Evolutionary conservation across 2,888 invertebrate species (phyloP), one percentile per base, ranked within the genome.

Genomic region (Lepidochitona cinerea): DNA sequence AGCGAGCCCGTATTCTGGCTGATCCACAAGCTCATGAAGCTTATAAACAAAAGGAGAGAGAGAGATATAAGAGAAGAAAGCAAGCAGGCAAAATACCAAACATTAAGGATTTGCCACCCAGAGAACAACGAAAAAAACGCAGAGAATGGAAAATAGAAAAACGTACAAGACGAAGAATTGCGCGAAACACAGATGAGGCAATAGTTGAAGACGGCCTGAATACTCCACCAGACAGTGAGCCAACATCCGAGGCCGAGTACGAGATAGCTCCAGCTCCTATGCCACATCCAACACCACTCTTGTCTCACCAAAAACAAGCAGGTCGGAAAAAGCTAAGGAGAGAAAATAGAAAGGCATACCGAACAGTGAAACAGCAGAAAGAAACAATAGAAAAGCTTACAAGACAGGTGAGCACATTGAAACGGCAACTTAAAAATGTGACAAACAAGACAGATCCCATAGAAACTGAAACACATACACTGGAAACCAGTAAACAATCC

Each of bases 311-410:
- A 29, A 68, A 35, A 41, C 33, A 36, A 73, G 69, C 64, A 26
- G 73, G 68, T 18, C 37, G 37, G 7, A 73, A 33, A 26, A 73
- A 70, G 35, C 29, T 70, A 18, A 69, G 73, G 52, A 49, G 64
- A 29, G 52, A 72, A 35, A 68, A 68, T 33, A 37, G 68, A 49
- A 72, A 32, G 36, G 68, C 68, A 41, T 68, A 72, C 52, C 49
- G 72, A 53, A 72, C 68, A 72, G 52, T 72, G 32, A 37, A 41
- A 18, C 68, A 68, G 33, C 72, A 72, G 26, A 72, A 72, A 0
- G 54, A 73, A 37, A 70, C 59, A 9, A 70, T 73, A 6, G 9
- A 73, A 59, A 53, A 41, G 9, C 69, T 70, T 69, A 18, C 52
- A 37, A 69, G 37, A 14, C 33, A 73, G 37, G 59, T 73, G 18